Conservation (phyloP, 92 coral and sea anemone genomes). For the Palythoa grandiflora region DNA sequence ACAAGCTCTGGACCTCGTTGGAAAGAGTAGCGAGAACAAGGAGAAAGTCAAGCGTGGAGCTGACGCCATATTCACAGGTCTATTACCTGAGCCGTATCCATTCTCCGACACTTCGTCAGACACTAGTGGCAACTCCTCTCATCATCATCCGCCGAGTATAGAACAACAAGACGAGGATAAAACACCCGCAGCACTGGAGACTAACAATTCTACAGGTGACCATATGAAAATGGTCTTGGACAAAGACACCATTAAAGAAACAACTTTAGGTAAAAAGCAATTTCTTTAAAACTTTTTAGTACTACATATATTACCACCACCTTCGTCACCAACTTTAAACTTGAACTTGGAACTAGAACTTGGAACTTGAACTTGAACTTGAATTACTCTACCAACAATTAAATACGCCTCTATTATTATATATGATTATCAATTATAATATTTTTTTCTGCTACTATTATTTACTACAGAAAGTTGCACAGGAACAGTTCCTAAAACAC, state of each 20-base stretch:
- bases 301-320: too few relatives aligned
- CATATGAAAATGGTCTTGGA: background rate
- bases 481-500: background rate
- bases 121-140: background rate
- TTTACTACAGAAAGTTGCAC: background rate
- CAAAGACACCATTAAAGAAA: background rate
- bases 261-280: too few relatives aligned
- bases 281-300: too few relatives aligned
- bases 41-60: background rate
- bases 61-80: background rate
- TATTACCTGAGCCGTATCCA: background rate
- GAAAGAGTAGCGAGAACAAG: background rate
- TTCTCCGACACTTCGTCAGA: background rate
- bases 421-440: too few relatives aligned
- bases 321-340: too few relatives aligned
- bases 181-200: background rate
- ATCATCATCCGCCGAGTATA: background rate
- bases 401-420: too few relatives aligned
- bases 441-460: too few relatives aligned
- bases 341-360: too few relatives aligned
- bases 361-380: too few relatives aligned
- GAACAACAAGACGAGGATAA: background rate
- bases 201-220: background rate
- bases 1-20: conserved; percentile 7
- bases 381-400: too few relatives aligned